phyloP scores from a whole-genome alignment of 2,797 vertebrate genomes.

The Macropus fuliginosus region DNA sequence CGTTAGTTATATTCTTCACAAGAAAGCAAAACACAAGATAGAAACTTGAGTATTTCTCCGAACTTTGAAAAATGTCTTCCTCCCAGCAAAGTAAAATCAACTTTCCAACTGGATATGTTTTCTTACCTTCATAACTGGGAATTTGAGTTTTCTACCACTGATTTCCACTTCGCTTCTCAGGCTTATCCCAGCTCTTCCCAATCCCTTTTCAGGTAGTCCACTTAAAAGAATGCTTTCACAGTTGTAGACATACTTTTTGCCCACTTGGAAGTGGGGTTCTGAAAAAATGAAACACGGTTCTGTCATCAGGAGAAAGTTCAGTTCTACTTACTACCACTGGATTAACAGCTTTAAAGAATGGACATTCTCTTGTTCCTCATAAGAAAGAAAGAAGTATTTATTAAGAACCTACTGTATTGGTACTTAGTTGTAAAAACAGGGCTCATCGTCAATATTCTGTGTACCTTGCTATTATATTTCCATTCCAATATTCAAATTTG shows the following conservation, averaged over 20 bases:
- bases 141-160: conserved; percentile 79
- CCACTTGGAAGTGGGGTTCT: conserved; percentile 76
- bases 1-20: conserved; percentile 63
- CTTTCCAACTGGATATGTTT: conserved; percentile 76
- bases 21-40: conserved; percentile 78
- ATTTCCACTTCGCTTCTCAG: conserved; percentile 87
- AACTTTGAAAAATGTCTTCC: conserved; percentile 70
- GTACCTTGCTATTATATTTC: no score
- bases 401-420: no score
- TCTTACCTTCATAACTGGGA: conserved; percentile 88
- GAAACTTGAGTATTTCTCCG: conserved; percentile 79
- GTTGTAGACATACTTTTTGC: conserved; percentile 75
- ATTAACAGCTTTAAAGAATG: conserved; percentile 58
- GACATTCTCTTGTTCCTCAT: conserved; percentile 66
- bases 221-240: conserved; percentile 77
- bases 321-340: conserved; percentile 52
- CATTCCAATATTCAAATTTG: no score
- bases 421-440: no score
- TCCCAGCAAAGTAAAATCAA: conserved; percentile 75
- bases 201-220: conserved; percentile 86
- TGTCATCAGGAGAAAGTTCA: conserved; percentile 53
- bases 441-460: no score
- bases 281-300: conserved; percentile 72
- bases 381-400: conserved; percentile 16
- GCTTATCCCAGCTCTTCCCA: conserved; percentile 88